These are phyloP conservation scores for Conistra vaccinii DNA, from an alignment of 2,888 invertebrate species.

Conservation along the genomic window DNA sequence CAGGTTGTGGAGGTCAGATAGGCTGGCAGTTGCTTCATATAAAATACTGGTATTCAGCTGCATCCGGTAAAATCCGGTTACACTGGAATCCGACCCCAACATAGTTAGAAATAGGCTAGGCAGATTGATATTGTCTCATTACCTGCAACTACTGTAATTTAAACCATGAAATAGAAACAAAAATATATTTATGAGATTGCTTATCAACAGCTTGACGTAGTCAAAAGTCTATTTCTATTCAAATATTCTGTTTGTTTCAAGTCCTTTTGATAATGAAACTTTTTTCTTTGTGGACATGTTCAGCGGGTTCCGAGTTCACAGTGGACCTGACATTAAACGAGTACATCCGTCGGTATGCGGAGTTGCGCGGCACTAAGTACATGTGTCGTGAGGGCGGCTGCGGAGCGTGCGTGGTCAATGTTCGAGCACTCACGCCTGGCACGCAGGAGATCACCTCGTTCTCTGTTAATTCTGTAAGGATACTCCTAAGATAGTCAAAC, in stretches of 20 bases:
- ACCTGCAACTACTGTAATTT: no score
- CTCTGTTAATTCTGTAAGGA: slow-evolving; percentile 60
- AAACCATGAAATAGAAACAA: no score
- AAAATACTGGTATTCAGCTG: no score
- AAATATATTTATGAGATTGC: no score
- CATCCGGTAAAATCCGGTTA: no score
- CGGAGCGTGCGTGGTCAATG: slow-evolving; percentile 89
- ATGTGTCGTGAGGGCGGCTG: slow-evolving; percentile 93
- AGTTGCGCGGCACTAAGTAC: slow-evolving; percentile 91
- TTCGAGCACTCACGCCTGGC: slow-evolving; percentile 28
- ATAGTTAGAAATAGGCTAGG: no score
- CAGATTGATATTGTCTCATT: no score
- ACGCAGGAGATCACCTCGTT: slow-evolving; percentile 43
- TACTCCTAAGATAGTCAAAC: background rate
- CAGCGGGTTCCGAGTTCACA: slow-evolving; percentile 91
- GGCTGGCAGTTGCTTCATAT: no score
- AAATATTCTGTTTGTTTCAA: background rate
- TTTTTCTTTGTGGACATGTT: slow-evolving; percentile 34
- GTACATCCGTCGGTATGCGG: slow-evolving; percentile 89
- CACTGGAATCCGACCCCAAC: no score
- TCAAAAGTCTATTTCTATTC: background rate
- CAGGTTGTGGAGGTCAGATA: no score
- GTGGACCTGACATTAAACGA: slow-evolving; percentile 90
- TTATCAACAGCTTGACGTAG: background rate
- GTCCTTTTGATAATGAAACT: background rate